Evolutionary conservation across 2,888 invertebrate species (phyloP).

Genomic region (Pocota personata): DNA sequence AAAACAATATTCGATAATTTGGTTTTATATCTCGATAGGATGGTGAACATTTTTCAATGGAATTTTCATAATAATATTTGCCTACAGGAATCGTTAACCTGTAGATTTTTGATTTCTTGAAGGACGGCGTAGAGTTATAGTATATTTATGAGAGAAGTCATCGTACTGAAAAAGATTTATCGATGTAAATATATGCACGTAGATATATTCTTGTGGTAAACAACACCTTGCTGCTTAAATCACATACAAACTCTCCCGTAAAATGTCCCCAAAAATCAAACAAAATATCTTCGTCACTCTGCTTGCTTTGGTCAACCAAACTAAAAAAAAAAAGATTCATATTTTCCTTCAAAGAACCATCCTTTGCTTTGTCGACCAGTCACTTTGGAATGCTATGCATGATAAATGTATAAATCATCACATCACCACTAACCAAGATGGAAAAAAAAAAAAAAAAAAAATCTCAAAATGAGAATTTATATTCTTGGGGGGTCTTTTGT

Average conservation of each 20-base stretch:
- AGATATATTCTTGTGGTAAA: background rate
- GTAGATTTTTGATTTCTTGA: conserved; percentile 28
- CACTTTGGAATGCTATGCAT: conserved; percentile 60
- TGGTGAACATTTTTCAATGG: conserved; percentile 23
- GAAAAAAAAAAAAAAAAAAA: conserved; percentile 16
- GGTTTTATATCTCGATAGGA: conserved; percentile 25
- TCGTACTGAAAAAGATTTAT: background rate
- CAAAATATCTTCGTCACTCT: background rate
- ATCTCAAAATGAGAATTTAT: conserved; percentile 66
- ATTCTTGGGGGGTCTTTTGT: conserved; percentile 61
- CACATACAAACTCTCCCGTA: background rate
- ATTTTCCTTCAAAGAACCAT: background rate
- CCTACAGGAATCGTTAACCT: conserved; percentile 55
- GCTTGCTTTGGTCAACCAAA: conserved; percentile 46
- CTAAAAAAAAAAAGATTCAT: background rate
- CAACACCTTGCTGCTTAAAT: background rate
- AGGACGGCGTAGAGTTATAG: background rate
- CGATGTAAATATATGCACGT: background rate
- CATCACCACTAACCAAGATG: conserved; percentile 48
- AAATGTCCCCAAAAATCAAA: background rate
- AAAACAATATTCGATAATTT: conserved; percentile 73
- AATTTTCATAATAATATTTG: conserved; percentile 64
- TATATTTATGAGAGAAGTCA: background rate
- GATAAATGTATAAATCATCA: conserved; percentile 69
- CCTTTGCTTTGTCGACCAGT: conserved; percentile 40